Base-by-base conservation (phyloP, 2,113 vertebrate species). In the Eretmochelys imbricata region DNA sequence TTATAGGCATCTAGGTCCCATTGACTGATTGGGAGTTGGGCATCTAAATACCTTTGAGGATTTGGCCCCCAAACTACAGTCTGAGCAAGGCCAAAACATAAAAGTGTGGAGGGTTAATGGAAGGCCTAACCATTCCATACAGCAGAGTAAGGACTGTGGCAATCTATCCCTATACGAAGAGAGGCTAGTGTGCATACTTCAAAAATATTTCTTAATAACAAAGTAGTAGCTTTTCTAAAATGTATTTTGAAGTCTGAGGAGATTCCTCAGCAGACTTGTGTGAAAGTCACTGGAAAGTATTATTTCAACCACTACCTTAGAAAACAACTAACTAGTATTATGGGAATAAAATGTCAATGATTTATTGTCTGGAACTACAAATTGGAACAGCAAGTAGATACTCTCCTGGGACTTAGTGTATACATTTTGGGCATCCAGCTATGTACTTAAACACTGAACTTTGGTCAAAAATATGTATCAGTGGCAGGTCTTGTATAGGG, bases 271-370 rank as follows among this genome's bases (percentile, higher is more conserved):
- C 1, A 94, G 55, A 31, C 14, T 89, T 1, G 12, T 91, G 50
- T 72, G 53, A 92, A 55, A 91, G 2, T 0, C 69, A n/a, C 0
- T 14, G 55, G 57, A 72, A 80, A 46, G 51, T 29, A 10, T 46
- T 62, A 59, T 65, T 92, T 82, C n/a, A 92, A 76, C 55, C 49
- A 10, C 14, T 93, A 85, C 76, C 94, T 94, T 89, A 54, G 31
- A 91, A 90, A 6, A 22, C 35, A 75, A 4, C 6, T 81, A 84
- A 86, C 75, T 95, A 46, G 10, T 38, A 62, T 46, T 48, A 42
- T 48, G 38, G 11, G 48, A 65, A 90, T 49, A 89, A 90, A 93
- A 75, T 78, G 5, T 0, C 27, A 79, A 35, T 51, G 8, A 76
- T 81, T 83, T 92, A 22, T 84, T 94, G 8, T 72, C 65, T 62